These are phyloP conservation scores for Microtus montanus DNA, from an alignment of 2,113 vertebrate species.

Conservation along the genomic window DNA sequence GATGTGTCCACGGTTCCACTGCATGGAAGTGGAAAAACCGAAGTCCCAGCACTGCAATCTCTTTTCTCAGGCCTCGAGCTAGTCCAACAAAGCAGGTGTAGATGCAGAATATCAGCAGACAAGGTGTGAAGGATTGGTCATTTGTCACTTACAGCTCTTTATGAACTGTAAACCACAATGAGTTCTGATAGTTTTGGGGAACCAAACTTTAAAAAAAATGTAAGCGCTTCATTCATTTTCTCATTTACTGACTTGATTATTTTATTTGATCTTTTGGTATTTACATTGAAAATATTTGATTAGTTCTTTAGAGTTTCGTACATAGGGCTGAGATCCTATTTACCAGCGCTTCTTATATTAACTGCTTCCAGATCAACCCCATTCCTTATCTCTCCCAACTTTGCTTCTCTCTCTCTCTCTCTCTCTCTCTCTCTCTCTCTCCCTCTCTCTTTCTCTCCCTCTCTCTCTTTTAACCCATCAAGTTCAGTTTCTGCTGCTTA, in stretches of 20 bases:
- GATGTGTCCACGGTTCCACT: no score
- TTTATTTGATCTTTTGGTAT: background rate
- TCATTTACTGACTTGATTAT: background rate
- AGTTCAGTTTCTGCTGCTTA: background rate
- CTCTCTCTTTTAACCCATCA: background rate
- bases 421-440: background rate
- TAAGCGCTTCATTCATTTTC: background rate
- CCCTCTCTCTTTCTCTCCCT: background rate
- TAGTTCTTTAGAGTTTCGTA: background rate
- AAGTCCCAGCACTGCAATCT: background rate
- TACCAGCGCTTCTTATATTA: background rate
- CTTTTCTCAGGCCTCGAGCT: background rate
- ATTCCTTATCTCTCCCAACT: background rate
- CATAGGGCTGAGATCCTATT: background rate
- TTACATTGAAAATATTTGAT: background rate
- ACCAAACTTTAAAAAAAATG: background rate
- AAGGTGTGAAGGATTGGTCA: background rate
- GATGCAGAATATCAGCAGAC: rapidly evolving
- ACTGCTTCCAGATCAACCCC: background rate
- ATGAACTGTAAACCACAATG: background rate
- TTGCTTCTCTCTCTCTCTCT: background rate
- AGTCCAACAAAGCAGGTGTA: background rate
- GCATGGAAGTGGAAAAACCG: background rate
- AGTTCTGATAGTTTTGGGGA: background rate
- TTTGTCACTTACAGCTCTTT: background rate